Base-by-base conservation (phyloP, 2,113 vertebrate genomes). In the Alouatta palliata region DNA sequence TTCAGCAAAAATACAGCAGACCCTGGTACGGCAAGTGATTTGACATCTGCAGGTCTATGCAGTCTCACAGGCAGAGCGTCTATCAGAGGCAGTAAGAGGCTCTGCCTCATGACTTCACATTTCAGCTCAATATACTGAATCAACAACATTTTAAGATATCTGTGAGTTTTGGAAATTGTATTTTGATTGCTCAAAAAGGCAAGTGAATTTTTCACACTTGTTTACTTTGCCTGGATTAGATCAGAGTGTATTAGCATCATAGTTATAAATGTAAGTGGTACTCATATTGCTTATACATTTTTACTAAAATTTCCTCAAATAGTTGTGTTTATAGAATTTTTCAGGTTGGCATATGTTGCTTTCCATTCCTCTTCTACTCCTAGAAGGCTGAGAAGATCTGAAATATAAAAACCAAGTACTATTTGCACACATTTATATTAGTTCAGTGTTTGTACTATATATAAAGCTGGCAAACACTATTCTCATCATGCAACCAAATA, bases 401-500 rank as follows among this genome's bases (percentile, higher is more conserved):
- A 97, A 87, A 95, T 56, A 93, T 27, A 76, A 77, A 87, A 91
- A 77, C 73, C 81, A 93, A 95, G 32, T 56, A 87, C 68, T 77
- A n/a, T 49, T 40, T 90, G 68, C 32, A 90, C 56, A 70, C 10
- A 87, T 75, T 70, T 86, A 43, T 19, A 94, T 84, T 92, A 40
- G 92, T 52, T 71, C 70, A 73, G 64, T 86, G 37, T 81, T 90
- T 77, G 16, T 17, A 49, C 35, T 77, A 56, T 35, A 37, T 35
- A 47, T 14, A 82, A 83, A 77, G 3, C 11, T 64, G 19, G 68
- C 43, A n/a, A 47, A 45, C 37, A 23, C 11, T 79, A 73, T 71
- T 56, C 58, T 70, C 49, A 82, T 87, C 64, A 56, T 43, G 32
- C 25, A 86, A 56, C 43, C 20, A 95, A 92, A 56, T 70, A 87